Evolutionary conservation across 2,113 vertebrate species (phyloP), one percentile per base, ranked within the genome.

Genomic region (Phrynosoma platyrhinos): DNA sequence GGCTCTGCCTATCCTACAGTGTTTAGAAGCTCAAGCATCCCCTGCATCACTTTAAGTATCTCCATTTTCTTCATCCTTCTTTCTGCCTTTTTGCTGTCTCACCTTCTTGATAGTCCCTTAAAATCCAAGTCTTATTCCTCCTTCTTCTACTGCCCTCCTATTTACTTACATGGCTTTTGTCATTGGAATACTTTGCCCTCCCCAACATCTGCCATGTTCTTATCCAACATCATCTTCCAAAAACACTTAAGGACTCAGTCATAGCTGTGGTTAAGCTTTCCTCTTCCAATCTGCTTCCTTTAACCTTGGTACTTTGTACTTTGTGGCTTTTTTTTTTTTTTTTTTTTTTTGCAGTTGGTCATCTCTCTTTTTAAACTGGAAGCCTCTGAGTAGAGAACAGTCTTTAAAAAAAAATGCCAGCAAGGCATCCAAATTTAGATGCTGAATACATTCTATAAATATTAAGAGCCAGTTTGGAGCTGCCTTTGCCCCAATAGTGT

Each of bases 61-160:
- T 80, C 25, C 55, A 3, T 21, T 25, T 4, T 1, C 1, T 66
- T 53, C 1, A 13, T 2, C 0, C 4, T 23, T 36, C 0, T 0
- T 76, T 66, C 27, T 0, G 13, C 21, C 30, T 32, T 47, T 77
- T 55, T 81, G 4, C 27, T 36, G 18, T 52, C 55, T 1, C 80
- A 74, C 16, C 78, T 23, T 36, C 53, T 36, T 53, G 14, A 8
- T 47, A 27, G 47, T 79, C 66, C 14, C 4, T 80, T 79, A 55
- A 30, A 58, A 25, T 21, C 32, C n/a, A 71, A 36, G 47, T 27
- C 55, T 71, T 58, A 13, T 27, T 27, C 25, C n/a, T 64, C 25
- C 20, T 2, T 80, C 9, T 62, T 36, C 16, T n/a, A 21, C 47
- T 79, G 13, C 9, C 42, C 42, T 81, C 40, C n/a, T 55, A 55